These are phyloP conservation scores for Scolopax mira DNA, from an alignment of 2,113 vertebrate genomes.

Conservation along the genomic window DNA sequence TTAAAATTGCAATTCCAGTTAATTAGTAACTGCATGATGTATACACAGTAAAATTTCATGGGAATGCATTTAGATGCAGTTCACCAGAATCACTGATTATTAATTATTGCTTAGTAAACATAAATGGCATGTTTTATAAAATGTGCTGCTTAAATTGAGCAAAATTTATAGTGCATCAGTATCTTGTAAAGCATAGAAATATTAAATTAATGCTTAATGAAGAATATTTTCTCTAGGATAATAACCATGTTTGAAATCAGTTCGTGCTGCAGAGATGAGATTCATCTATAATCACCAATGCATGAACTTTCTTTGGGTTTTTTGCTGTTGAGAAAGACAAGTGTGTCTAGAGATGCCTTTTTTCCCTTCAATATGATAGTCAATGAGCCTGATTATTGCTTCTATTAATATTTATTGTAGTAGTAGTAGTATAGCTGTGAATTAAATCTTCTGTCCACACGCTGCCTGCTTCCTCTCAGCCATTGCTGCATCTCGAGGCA, in stretches of 20 bases:
- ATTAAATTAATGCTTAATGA: not conserved
- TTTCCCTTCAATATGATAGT: not conserved
- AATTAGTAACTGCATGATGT: not conserved
- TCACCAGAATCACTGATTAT: not conserved
- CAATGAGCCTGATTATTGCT: not conserved
- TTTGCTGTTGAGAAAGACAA: not conserved
- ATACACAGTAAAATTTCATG: not conserved
- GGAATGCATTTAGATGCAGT: not conserved
- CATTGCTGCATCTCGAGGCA: not conserved
- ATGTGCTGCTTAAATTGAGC: not conserved
- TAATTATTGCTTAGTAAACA: conserved; percentile 32
- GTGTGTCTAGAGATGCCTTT: not conserved
- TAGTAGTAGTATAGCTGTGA: not conserved
- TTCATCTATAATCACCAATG: not conserved
- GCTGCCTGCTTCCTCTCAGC: not conserved
- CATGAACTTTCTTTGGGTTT: not conserved
- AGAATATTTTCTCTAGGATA: not conserved
- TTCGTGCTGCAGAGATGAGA: not conserved
- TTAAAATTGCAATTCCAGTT: conserved; percentile 6
- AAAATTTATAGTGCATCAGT: not conserved
- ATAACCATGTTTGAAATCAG: not conserved
- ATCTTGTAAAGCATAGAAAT: not conserved
- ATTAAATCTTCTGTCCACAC: not conserved
- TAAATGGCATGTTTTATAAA: not conserved
- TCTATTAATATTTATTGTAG: not conserved